Conservation (phyloP, 2,113 vertebrate genomes). For the Paramisgurnus dabryanus region DNA sequence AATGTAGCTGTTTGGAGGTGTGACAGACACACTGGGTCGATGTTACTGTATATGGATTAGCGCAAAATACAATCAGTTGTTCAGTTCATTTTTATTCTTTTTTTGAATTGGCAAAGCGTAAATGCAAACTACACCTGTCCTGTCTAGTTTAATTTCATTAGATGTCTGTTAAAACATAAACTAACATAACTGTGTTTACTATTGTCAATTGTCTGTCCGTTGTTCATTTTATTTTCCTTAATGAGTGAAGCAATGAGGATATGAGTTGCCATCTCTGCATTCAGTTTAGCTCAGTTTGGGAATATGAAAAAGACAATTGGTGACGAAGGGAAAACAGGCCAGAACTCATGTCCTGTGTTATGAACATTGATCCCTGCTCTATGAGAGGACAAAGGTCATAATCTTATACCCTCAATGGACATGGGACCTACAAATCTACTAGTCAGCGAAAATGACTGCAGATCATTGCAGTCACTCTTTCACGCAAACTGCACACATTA, state of each 20-base stretch:
- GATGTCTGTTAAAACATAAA: not conserved
- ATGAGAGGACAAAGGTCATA: constrained; percentile 24
- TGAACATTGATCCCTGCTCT: constrained; percentile 6
- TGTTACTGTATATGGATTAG: not conserved
- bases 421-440: constrained; percentile 44
- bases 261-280: constrained; percentile 25
- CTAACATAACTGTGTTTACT: too few species aligned
- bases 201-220: not conserved
- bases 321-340: constrained; percentile 3
- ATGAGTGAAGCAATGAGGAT: constrained; percentile 20
- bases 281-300: constrained; percentile 5
- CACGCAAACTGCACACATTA: constrained; percentile 40
- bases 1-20: not conserved
- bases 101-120: not conserved
- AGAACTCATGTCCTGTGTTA: constrained; percentile 12
- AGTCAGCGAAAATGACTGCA: constrained; percentile 57
- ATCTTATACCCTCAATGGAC: constrained; percentile 50
- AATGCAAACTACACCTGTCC: not conserved
- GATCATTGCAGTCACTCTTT: constrained; percentile 33
- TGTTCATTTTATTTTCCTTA: constrained; percentile 10
- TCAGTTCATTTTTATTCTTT: not conserved
- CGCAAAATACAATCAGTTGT: too few species aligned
- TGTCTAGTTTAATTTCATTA: not conserved
- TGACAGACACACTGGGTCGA: not conserved
- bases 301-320: constrained; percentile 23